These are phyloP conservation scores for Molossus molossus DNA, from an alignment of 2,797 vertebrate species.

Conservation along the genomic window DNA sequence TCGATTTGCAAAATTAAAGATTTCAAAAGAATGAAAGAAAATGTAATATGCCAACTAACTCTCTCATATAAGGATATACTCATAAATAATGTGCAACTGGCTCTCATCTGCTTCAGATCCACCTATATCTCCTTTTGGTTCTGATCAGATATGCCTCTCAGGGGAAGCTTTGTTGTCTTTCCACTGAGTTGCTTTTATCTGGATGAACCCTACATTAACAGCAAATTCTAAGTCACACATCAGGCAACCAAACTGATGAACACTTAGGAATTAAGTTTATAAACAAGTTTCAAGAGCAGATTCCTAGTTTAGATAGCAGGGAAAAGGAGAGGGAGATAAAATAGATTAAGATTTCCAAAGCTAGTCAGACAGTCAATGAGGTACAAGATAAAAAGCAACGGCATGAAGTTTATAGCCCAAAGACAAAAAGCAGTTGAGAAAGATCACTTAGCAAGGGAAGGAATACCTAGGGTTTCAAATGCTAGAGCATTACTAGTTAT, in stretches of 20 bases:
- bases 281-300: slow-evolving; percentile 30
- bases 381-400: neutral
- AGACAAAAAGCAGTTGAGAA: neutral
- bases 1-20: slow-evolving; percentile 47
- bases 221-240: slow-evolving; percentile 46
- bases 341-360: slow-evolving; percentile 18
- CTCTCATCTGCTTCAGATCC: neutral
- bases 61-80: neutral
- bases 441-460: neutral
- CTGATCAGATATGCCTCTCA: neutral
- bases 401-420: neutral
- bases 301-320: neutral
- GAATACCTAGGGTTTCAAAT: neutral
- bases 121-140: slow-evolving; percentile 45
- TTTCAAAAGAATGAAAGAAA: neutral
- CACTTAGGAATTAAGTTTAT: neutral
- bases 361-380: neutral
- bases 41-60: neutral
- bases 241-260: neutral
- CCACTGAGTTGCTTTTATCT: neutral
- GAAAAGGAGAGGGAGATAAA: neutral
- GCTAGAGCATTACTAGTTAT: neutral
- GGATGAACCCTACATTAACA: neutral
- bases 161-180: neutral
- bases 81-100: neutral